Evolutionary conservation across 2,888 invertebrate species (phyloP).

Genomic region (Microctonus hyperodae): DNA sequence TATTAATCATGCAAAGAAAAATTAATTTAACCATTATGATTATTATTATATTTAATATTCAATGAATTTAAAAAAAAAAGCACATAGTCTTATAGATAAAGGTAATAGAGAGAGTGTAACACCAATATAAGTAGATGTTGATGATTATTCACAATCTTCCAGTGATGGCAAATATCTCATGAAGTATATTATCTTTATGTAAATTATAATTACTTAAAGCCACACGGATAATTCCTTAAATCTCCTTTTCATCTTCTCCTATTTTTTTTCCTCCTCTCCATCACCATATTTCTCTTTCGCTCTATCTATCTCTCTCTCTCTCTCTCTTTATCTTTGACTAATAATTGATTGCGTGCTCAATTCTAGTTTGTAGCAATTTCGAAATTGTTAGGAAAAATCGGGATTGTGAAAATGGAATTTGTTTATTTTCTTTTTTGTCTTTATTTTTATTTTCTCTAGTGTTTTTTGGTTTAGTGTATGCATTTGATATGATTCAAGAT

Average conservation of each 20-base stretch:
- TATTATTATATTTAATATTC: background rate
- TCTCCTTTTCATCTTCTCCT: background rate
- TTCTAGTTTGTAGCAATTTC: constrained; percentile 47
- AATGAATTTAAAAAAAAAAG: background rate
- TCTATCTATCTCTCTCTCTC: too few species aligned
- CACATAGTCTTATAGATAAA: background rate
- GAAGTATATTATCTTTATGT: background rate
- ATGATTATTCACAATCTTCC: background rate
- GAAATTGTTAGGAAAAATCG: constrained; percentile 32
- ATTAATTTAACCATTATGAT: background rate
- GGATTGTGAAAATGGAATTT: constrained; percentile 16
- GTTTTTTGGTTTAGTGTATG: constrained; percentile 33
- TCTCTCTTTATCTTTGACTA: constrained; percentile 20
- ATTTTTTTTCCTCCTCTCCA: background rate
- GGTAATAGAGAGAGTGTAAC: background rate
- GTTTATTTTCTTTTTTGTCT: constrained; percentile 25
- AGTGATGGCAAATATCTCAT: background rate
- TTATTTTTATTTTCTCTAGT: too few species aligned
- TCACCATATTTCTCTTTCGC: too few species aligned
- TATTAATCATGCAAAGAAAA: background rate
- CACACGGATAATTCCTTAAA: too few species aligned
- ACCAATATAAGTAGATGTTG: background rate
- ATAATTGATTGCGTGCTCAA: constrained; percentile 50
- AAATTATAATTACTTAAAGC: too few species aligned
- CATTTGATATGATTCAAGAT: constrained; percentile 20